phyloP scores from a whole-genome alignment of 1,140 invertebrate genomes.

The Drosophila novamexicana region DNA sequence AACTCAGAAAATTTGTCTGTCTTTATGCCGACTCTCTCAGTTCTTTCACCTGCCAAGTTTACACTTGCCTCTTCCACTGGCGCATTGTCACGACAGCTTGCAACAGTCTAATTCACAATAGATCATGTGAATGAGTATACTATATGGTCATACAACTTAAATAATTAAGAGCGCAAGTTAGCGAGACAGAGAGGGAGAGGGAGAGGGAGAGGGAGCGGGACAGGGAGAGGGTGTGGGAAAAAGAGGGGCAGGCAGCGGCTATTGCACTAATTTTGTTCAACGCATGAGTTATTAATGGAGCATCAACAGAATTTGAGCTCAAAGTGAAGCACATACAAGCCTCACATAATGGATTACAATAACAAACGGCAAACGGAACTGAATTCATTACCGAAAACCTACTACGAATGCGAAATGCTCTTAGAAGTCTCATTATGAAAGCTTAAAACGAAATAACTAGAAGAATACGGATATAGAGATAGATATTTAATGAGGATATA shows the following conservation, averaged over 20 bases:
- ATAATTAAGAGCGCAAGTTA: conserved; percentile 17
- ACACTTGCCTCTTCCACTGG: conserved; percentile 2
- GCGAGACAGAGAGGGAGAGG: conserved; percentile 1
- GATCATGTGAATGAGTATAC: conserved; percentile 43
- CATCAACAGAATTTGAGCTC: conserved; percentile 61
- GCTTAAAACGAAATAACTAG: background rate
- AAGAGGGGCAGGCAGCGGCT: conserved; percentile 1
- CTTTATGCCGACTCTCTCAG: background rate
- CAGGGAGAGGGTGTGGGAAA: background rate
- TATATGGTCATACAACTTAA: conserved; percentile 43
- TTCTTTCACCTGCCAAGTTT: conserved; percentile 4
- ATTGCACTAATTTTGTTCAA: conserved; percentile 58
- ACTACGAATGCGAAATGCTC: conserved; percentile 7
- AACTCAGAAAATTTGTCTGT: background rate
- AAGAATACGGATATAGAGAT: background rate
- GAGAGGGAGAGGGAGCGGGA: background rate
- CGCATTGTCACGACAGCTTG: conserved; percentile 37
- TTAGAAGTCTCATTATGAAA: background rate
- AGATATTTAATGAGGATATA: too few species aligned
- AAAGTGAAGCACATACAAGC: conserved; percentile 38
- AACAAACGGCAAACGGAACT: conserved; percentile 38
- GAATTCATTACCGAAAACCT: background rate
- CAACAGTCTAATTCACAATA: conserved; percentile 59
- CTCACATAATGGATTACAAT: conserved; percentile 44
- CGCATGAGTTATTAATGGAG: conserved; percentile 76